These are phyloP conservation scores for Porites cylindrica DNA, from an alignment of 92 coral and sea anemone genomes.

Conservation along the genomic window DNA sequence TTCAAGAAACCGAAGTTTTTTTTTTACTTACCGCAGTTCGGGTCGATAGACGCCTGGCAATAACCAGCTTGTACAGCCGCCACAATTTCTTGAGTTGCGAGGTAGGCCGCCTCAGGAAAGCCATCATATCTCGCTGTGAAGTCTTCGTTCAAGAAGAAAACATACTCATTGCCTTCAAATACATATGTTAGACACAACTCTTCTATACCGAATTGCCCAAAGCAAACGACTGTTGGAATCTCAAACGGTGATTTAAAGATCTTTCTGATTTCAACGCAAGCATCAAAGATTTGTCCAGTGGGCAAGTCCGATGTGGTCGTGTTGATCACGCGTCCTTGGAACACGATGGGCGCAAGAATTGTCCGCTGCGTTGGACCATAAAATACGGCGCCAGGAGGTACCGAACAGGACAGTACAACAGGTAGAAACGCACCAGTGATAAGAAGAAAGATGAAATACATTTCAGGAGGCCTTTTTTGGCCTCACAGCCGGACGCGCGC, in stretches of 20 bases:
- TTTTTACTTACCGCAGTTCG: constrained; percentile 33
- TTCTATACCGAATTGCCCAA: constrained; percentile 83
- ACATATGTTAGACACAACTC: constrained; percentile 78
- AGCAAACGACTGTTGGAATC: constrained; percentile 74
- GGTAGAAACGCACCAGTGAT: constrained; percentile 3
- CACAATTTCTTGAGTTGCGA: constrained; percentile 36
- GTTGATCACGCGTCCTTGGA: constrained; percentile 82
- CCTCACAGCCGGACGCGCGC: neutral
- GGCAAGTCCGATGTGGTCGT: constrained; percentile 42
- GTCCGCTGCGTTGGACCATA: constrained; percentile 75
- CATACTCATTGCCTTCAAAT: constrained; percentile 56
- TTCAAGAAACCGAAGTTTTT: no score
- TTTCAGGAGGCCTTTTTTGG: constrained; percentile 13
- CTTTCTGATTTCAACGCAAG: constrained; percentile 72
- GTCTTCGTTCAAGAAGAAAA: constrained; percentile 81
- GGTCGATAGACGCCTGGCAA: constrained; percentile 33
- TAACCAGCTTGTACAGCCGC: constrained; percentile 38
- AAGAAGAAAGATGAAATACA: constrained; percentile 23
- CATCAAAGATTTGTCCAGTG: constrained; percentile 46
- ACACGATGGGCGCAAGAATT: constrained; percentile 85
- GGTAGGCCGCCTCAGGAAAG: constrained; percentile 44
- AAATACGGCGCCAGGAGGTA: constrained; percentile 27
- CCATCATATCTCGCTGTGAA: constrained; percentile 87
- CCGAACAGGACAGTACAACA: constrained; percentile 16
- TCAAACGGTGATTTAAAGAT: constrained; percentile 68